Evolutionary conservation across 2,113 vertebrate species (phyloP).

Genomic region (Deroptyus accipitrinus): DNA sequence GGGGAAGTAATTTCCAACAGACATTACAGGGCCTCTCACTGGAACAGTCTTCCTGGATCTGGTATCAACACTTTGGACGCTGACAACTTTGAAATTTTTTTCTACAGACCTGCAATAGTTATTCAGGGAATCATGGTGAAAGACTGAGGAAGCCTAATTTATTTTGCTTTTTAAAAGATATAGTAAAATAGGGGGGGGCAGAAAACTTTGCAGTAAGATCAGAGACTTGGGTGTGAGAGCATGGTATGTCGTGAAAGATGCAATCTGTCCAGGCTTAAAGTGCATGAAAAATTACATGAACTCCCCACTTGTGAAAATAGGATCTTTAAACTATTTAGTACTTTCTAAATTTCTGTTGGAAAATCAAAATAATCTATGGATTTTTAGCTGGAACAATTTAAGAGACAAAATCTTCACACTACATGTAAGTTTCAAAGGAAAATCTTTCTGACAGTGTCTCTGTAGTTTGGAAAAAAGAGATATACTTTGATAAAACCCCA

Average conservation of each 20-base stretch:
- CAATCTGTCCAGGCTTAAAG: neutral
- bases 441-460: neutral
- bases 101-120: neutral
- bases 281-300: neutral
- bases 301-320: neutral
- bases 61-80: neutral
- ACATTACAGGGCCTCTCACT: neutral
- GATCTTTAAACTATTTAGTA: neutral
- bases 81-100: neutral
- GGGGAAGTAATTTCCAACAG: neutral
- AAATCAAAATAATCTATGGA: neutral
- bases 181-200: neutral
- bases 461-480: fast-evolving
- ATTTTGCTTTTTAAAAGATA: neutral
- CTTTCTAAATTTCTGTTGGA: neutral
- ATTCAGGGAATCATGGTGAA: neutral
- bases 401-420: neutral
- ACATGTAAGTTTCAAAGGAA: neutral
- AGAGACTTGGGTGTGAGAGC: neutral
- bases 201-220: neutral
- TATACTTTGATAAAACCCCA: neutral
- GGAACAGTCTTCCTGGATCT: neutral
- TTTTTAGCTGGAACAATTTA: neutral
- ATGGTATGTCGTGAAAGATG: neutral
- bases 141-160: neutral